These are phyloP conservation scores for Ephydatia muelleri DNA, from an alignment of 37 sponge, comb jelly and placozoan species.

Conservation along the genomic window DNA sequence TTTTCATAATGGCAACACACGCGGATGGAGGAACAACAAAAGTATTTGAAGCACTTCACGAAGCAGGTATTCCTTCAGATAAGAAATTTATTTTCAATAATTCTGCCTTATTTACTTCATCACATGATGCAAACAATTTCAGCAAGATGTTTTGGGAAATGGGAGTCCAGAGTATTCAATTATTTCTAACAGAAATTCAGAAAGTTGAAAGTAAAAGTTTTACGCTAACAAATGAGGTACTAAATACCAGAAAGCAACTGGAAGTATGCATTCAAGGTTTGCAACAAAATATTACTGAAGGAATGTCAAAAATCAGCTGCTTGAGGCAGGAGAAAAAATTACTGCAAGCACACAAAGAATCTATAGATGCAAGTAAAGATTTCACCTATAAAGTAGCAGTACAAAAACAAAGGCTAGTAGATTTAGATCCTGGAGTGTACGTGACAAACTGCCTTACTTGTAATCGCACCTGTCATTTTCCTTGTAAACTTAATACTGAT, in stretches of 20 bases:
- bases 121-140: not conserved
- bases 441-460: constrained; percentile 50
- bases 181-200: constrained; percentile 25
- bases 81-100: constrained; percentile 53
- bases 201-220: constrained; percentile 7
- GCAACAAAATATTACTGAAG: constrained; percentile 29
- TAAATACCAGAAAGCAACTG: constrained; percentile 5
- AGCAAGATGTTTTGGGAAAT: constrained; percentile 58
- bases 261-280: constrained; percentile 18
- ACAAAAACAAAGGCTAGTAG: not conserved
- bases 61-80: constrained; percentile 21
- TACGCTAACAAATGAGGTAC: constrained; percentile 9
- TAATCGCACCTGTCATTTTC: constrained; percentile 30
- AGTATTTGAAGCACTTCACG: constrained; percentile 47
- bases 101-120: constrained; percentile 44
- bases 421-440: constrained; percentile 2
- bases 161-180: constrained; percentile 24
- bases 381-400: constrained; percentile 25
- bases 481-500: constrained; percentile 17
- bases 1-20: constrained; percentile 51
- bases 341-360: not conserved
- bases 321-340: constrained; percentile 15
- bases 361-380: constrained; percentile 23
- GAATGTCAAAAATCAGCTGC: constrained; percentile 18
- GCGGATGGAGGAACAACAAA: constrained; percentile 51